Evolutionary conservation across 1,140 invertebrate species (phyloP).

Genomic region (Trypoxylus dichotomus): DNA sequence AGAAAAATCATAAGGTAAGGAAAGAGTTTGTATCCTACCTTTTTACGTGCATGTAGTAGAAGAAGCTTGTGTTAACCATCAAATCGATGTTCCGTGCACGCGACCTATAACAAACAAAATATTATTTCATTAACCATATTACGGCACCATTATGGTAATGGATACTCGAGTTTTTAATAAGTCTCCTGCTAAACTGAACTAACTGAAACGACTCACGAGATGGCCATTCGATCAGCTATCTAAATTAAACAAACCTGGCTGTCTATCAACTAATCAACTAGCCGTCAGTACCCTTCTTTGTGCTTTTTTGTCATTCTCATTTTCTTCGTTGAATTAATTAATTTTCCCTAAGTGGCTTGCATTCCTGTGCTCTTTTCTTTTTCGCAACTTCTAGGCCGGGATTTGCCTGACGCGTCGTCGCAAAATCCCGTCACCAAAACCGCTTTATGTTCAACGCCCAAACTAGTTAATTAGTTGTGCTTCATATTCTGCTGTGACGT

Average conservation of each 20-base stretch:
- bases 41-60: not conserved
- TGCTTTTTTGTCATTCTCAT: not conserved
- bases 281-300: too few species aligned
- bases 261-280: too few species aligned
- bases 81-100: not conserved
- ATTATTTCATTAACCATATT: not conserved
- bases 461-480: slow-evolving; percentile 3
- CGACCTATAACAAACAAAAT: not conserved
- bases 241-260: not conserved
- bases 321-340: not conserved
- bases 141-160: not conserved
- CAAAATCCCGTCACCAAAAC: not conserved
- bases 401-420: not conserved
- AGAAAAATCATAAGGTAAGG: too few species aligned
- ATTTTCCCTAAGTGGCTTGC: not conserved
- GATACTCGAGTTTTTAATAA: not conserved
- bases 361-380: not conserved
- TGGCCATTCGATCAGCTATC: not conserved
- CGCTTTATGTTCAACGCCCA: not conserved
- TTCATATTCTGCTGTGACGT: not conserved
- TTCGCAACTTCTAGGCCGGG: not conserved
- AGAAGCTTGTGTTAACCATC: not conserved
- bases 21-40: not conserved
- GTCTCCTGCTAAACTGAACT: not conserved
- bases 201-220: not conserved